Conservation (phyloP, 2,797 vertebrate genomes). For the Micrastur ruficollis region DNA sequence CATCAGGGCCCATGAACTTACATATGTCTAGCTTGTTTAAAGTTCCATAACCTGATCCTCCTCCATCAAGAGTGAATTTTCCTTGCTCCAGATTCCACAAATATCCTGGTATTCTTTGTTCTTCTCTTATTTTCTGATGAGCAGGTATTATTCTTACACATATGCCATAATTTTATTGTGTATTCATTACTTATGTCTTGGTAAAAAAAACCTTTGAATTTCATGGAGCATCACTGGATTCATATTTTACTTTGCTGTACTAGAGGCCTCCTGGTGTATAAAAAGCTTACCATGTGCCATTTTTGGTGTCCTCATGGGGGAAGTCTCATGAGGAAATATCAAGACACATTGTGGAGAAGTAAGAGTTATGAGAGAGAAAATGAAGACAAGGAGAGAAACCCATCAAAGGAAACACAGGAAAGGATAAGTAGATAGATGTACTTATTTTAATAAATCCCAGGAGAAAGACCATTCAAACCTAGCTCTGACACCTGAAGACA, state of each 20-base stretch:
- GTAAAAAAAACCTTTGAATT: background rate
- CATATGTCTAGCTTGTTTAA: background rate
- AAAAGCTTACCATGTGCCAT: background rate
- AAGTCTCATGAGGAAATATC: background rate
- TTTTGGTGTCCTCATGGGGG: background rate
- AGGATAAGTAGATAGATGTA: background rate
- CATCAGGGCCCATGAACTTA: background rate
- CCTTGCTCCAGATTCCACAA: background rate
- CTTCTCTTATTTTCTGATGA: background rate
- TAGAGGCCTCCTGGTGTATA: background rate
- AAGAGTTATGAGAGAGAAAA: slow-evolving; percentile 4
- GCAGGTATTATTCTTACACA: background rate
- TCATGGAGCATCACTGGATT: background rate
- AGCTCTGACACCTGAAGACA: slow-evolving; percentile 10
- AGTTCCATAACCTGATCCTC: background rate
- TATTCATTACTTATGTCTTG: background rate
- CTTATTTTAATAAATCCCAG: slow-evolving; percentile 21
- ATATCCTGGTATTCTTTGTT: background rate
- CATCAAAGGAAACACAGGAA: background rate
- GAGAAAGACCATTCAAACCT: slow-evolving; percentile 7
- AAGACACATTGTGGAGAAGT: background rate
- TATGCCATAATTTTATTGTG: background rate
- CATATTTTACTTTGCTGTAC: background rate
- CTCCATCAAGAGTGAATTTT: background rate
- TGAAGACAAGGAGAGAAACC: background rate